Base-by-base conservation (phyloP, 2,113 vertebrate genomes). In the Porphyrio hochstetteri region DNA sequence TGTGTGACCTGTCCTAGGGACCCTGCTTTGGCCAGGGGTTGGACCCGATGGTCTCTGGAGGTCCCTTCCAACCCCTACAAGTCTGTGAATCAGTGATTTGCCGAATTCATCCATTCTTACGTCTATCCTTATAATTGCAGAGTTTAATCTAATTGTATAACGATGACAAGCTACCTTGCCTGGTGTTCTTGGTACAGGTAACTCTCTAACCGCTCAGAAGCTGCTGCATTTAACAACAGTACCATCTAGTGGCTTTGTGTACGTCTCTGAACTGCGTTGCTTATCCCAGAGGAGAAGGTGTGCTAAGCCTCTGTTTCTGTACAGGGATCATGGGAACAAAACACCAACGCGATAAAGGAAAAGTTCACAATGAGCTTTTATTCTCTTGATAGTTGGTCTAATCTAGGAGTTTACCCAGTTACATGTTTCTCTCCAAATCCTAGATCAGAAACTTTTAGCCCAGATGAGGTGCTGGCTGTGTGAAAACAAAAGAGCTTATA, bases 161-260 rank as follows among this genome's bases (percentile, higher is more conserved):
- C 44, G 53, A 76, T 80, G 85, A 86, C n/a, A 67, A 87, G 75
- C 82, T 70, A 74, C 82, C 31, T 72, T 52, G 35, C 28, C 53
- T 63, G 40, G 72, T 71, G 15, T 63, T 83, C 33, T 64, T 71
- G 46, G 13, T 35, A 25, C 82, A 96, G 86, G 70, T 80, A 82
- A 64, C 42, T 38, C 23, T 1, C 11, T 16, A 1, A 65, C 35
- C 42, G 1, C 31, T 50, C 28, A 23, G 28, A 78, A 89, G 59
- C 86, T 80, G 40, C 77, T 90, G 59, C 33, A 23, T 94, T 94
- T 74, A 68, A 72, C 70, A 95, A 94, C 80, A 94, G 89, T 95
- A 95, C 96, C 97, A 97, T 95, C 95, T 95, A 97, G 96, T 84
- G 93, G 86, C 82, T 92, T 18, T 27, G 42, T 25, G 40, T 57